Evolutionary conservation across 2,888 invertebrate species (phyloP), one percentile per base, ranked within the genome.

Genomic region (Hanleya hanleyi): DNA sequence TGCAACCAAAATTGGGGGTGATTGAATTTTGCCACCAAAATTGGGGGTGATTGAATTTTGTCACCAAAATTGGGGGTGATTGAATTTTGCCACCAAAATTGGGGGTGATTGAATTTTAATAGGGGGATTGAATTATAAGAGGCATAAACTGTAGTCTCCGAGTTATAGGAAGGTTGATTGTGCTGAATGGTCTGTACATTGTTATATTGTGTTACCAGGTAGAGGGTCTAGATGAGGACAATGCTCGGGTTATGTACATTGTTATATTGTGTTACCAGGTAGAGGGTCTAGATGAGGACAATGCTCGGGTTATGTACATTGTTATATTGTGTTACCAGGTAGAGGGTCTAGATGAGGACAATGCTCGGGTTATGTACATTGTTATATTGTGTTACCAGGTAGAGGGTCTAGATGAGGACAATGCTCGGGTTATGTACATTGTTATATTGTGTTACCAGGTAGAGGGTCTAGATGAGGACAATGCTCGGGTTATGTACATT

Each of bases 141-240:
- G n/a, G n/a, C n/a, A n/a, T n/a, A n/a, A n/a, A n/a, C n/a, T n/a
- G n/a, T n/a, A n/a, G n/a, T n/a, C n/a, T n/a, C n/a, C n/a, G n/a
- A n/a, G n/a, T n/a, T n/a, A n/a, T n/a, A n/a, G n/a, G n/a, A n/a
- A n/a, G n/a, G n/a, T n/a, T n/a, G n/a, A n/a, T n/a, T n/a, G n/a
- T n/a, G n/a, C n/a, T n/a, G n/a, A n/a, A n/a, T n/a, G n/a, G n/a
- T n/a, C n/a, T n/a, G n/a, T n/a, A n/a, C n/a, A n/a, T 66, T 65
- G 18, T 3, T 64, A 1, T 64, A 9, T 29, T 64, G 64, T 64
- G 15, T 64, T 69, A 77, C 2, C 75, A 83, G 83, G 79, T 90
- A 32, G 86, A 88, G 76, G 89, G 88, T 6, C 65, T 89, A 32
- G 90, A 90, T 82, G 90, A 89, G 71, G 90, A 90, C 73, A 89